These are phyloP conservation scores for Dusona sp. DNA, from an alignment of 2,888 invertebrate species.

Conservation along the genomic window DNA sequence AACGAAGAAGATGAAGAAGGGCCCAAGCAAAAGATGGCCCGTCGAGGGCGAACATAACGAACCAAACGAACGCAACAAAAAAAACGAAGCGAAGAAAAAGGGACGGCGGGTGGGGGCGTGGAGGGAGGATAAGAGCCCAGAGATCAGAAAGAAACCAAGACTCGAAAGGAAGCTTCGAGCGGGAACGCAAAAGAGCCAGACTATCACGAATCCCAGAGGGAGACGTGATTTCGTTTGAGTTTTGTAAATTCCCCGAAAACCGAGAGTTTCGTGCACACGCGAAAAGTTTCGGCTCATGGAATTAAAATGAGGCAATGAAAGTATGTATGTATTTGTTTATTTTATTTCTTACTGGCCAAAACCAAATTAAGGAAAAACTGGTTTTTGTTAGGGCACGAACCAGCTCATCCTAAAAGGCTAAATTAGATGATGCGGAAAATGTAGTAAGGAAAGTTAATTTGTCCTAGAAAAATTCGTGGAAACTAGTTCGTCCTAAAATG, in stretches of 20 bases:
- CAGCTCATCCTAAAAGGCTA: no score
- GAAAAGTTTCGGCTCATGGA: not conserved
- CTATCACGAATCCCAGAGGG: slow-evolving; percentile 18
- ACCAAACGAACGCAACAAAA: slow-evolving; percentile 39
- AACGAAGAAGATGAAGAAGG: slow-evolving; percentile 54
- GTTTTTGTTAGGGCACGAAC: no score
- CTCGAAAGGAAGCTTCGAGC: slow-evolving; percentile 25
- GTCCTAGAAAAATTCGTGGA: no score
- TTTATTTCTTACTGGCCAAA: not conserved
- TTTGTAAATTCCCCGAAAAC: slow-evolving; percentile 40
- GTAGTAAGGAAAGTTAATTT: no score
- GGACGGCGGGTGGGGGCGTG: not conserved
- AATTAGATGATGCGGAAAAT: no score
- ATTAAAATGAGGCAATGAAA: slow-evolving; percentile 39
- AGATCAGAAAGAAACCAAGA: slow-evolving; percentile 14
- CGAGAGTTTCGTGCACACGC: slow-evolving; percentile 35
- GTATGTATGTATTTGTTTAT: not conserved
- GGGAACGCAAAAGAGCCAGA: slow-evolving; percentile 31
- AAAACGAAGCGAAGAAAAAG: slow-evolving; percentile 30
- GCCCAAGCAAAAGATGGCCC: slow-evolving; percentile 43
- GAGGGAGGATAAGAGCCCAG: slow-evolving; percentile 15
- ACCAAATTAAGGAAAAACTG: no score
- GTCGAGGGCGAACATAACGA: slow-evolving; percentile 61
- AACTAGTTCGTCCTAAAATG: not conserved
- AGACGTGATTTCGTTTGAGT: slow-evolving; percentile 14